Evolutionary conservation across 2,797 vertebrate species (phyloP).

Genomic region (Danio aesculapii): DNA sequence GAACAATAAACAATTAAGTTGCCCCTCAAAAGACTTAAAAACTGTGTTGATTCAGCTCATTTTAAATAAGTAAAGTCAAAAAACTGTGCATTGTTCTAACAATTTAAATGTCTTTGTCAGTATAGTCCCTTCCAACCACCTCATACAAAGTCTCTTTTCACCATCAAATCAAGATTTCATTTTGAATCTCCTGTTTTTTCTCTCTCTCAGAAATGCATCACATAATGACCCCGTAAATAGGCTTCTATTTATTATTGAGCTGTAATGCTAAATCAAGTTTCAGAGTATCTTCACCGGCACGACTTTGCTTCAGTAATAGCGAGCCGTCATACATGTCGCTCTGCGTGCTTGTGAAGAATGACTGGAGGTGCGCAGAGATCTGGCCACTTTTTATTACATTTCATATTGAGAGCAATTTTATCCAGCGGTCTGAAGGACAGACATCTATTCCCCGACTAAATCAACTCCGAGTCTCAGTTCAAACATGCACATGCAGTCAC

Average conservation of each 20-base stretch:
- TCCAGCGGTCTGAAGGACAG: slow-evolving; percentile 80
- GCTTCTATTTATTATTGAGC: background rate
- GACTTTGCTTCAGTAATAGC: background rate
- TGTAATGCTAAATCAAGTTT: slow-evolving; percentile 27
- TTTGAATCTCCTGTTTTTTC: too few relatives aligned
- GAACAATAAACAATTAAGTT: too few relatives aligned
- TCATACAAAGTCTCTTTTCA: too few relatives aligned
- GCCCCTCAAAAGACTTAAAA: too few relatives aligned
- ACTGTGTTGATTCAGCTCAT: too few relatives aligned
- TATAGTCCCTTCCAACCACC: too few relatives aligned
- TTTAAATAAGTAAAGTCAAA: too few relatives aligned
- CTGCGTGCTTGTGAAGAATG: slow-evolving; percentile 71
- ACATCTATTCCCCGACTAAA: slow-evolving; percentile 80
- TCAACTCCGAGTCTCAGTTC: slow-evolving; percentile 66
- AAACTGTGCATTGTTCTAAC: too few relatives aligned
- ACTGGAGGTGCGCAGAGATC: slow-evolving; percentile 72
- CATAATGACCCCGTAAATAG: too few relatives aligned
- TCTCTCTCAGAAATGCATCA: too few relatives aligned
- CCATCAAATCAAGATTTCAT: too few relatives aligned
- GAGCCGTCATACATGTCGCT: background rate
- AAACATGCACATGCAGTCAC: slow-evolving; percentile 48
- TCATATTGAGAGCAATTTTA: slow-evolving; percentile 82
- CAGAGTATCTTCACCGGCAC: background rate
- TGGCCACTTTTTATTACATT: slow-evolving; percentile 79
- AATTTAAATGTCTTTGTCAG: too few relatives aligned